Percentiles rank a stretch among this genome's conserved stretches.
These are phyloP conservation scores for Brachionus plicatilis DNA, from an alignment of 1,140 invertebrate species.

Conservation along the genomic window DNA sequence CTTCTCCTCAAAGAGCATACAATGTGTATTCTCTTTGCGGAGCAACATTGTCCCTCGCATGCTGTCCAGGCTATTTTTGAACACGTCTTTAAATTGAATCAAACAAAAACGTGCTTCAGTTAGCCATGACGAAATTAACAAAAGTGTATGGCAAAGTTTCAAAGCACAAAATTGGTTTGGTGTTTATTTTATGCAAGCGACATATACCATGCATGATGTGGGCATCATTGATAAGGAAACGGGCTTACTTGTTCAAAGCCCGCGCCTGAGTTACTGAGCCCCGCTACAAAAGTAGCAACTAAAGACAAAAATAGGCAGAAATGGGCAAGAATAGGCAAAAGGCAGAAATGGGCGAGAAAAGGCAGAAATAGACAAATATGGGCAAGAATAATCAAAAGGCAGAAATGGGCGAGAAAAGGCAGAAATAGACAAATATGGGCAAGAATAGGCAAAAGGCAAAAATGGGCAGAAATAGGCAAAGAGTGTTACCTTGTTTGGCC, in stretches of 20 bases:
- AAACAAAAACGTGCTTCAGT: neutral
- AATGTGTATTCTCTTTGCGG: neutral
- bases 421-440: neutral
- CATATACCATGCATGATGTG: neutral
- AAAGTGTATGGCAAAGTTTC: slow-evolving; percentile 31
- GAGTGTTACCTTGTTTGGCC: slow-evolving; percentile 65
- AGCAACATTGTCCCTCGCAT: neutral
- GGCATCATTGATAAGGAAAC: neutral
- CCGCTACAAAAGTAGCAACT: too few species aligned
- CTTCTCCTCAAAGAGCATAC: neutral
- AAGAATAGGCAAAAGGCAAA: neutral
- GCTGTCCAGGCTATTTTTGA: neutral
- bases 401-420: neutral
- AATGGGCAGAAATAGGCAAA: neutral
- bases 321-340: neutral
- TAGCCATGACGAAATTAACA: neutral
- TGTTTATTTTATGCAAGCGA: slow-evolving; percentile 22
- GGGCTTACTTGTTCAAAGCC: neutral
- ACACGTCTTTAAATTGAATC: neutral
- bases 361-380: neutral
- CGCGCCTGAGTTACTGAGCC: slow-evolving; percentile 22
- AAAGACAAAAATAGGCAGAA: too few species aligned
- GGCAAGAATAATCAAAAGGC: too few species aligned
- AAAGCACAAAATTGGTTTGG: slow-evolving; percentile 1
- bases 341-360: neutral